Base-by-base conservation (phyloP, 1,140 invertebrate species). In the Megalopta genalis region DNA sequence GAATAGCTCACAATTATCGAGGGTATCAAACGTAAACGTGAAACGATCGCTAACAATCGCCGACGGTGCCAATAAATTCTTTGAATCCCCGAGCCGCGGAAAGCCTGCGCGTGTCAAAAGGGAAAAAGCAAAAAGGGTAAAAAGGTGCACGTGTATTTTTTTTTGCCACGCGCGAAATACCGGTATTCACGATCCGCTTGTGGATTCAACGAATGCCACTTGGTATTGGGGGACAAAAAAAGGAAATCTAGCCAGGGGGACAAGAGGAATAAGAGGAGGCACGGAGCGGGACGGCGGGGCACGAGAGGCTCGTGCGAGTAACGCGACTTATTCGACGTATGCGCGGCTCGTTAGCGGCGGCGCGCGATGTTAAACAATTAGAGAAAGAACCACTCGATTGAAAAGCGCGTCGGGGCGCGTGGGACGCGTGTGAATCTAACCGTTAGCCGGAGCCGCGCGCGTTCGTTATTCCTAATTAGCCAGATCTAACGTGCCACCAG, bases 391-490 rank as follows among this genome's bases (percentile, higher is more conserved):
- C 54, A 32, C 62, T 67, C 54, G 64, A 54, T 76, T 78, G 63
- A 83, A 86, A 88, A 86, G 80, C 77, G 73, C 82, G 86, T 86
- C 83, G 62, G 79, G 72, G 71, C 78, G 86, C 88, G 88, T 87
- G 86, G 81, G 85, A 89, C 69, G 77, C 81, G 73, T 86, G 88
- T 88, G 87, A 89, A 89, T 87, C 84, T 70, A 68, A 80, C 74
- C 87, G 81, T 88, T 87, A 86, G 67, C 76, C 84, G 72, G 37
- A 75, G 27, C 63, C 46, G 54, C 0, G 49, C 25, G 52, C 49
- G 65, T 80, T 83, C 83, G 77, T 88, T 89, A 86, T 86, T 79
- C 72, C 82, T 89, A 90, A 91, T 91, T 90, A 90, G 82, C 67
- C 78, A 83, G 87, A 87, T 87, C 84, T 86, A 81, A 76, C 75